Conservation (phyloP, 2,797 vertebrate genomes). For the Diceros bicornis region DNA sequence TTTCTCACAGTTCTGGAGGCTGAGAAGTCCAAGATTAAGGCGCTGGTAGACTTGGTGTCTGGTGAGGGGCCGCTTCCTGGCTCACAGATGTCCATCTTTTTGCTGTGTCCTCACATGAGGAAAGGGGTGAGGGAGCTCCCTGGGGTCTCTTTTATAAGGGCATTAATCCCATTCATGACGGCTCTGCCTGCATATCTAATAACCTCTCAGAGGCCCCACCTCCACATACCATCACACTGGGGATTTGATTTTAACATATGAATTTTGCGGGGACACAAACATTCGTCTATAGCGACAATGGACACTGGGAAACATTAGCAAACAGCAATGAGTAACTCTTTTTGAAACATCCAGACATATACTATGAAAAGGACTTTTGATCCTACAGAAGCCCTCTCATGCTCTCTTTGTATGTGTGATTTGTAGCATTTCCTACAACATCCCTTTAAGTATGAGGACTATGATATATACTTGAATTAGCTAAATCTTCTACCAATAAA, state of each 20-base stretch:
- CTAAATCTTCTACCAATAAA: background rate
- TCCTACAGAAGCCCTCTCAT: background rate
- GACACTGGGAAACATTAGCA: background rate
- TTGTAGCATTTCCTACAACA: background rate
- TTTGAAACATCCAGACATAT: background rate
- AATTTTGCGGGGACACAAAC: background rate
- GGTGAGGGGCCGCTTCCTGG: background rate
- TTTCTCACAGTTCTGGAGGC: background rate
- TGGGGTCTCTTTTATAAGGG: background rate
- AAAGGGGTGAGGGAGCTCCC: background rate
- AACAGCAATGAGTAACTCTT: background rate
- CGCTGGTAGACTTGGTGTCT: background rate
- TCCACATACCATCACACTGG: background rate
- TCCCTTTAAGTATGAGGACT: slow-evolving; percentile 3
- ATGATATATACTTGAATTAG: background rate
- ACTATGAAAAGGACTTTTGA: background rate
- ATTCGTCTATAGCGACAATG: background rate
- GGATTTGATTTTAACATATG: background rate
- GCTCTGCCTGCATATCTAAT: background rate
- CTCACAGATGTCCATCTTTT: background rate
- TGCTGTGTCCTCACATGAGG: background rate
- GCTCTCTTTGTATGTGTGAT: background rate
- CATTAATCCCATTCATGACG: background rate
- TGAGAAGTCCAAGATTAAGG: background rate
- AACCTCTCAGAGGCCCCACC: background rate